Percentiles rank a stretch among this genome's conserved stretches.
Evolutionary conservation across 2,113 vertebrate species (phyloP).

Genomic region (Naja naja): DNA sequence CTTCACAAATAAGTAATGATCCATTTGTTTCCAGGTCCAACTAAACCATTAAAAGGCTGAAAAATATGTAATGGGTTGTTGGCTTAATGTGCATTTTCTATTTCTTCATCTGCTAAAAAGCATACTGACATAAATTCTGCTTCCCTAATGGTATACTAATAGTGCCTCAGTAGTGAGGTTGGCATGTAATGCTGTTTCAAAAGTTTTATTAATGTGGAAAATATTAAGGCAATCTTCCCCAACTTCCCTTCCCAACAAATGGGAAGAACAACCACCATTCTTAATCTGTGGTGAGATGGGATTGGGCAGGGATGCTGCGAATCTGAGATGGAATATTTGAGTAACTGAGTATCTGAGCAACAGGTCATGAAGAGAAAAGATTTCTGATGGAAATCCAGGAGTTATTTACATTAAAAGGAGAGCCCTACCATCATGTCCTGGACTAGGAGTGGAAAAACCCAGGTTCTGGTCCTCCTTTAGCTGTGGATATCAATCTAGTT

Average conservation of each 20-base stretch:
- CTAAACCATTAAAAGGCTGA: not conserved
- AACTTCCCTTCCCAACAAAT: not conserved
- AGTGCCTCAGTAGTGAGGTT: not conserved
- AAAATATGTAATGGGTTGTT: not conserved
- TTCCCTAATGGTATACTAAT: not conserved
- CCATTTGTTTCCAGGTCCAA: not conserved
- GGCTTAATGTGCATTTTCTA: not conserved
- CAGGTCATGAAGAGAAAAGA: not conserved
- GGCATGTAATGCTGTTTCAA: not conserved
- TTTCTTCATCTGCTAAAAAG: not conserved
- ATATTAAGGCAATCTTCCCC: not conserved
- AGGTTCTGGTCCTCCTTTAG: not conserved
- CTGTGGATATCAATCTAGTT: not conserved
- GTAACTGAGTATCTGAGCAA: not conserved
- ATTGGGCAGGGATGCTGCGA: not conserved
- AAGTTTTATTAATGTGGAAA: not conserved
- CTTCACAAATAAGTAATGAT: not conserved
- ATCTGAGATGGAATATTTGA: not conserved
- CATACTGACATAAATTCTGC: not conserved
- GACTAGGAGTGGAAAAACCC: not conserved
- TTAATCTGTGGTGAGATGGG: not conserved
- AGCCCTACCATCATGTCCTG: not conserved
- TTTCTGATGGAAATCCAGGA: not conserved
- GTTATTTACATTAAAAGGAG: not conserved
- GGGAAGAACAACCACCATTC: not conserved